Base-by-base conservation (phyloP, 2,888 invertebrate genomes). In the Hydrotaea cyrtoneurina region DNA sequence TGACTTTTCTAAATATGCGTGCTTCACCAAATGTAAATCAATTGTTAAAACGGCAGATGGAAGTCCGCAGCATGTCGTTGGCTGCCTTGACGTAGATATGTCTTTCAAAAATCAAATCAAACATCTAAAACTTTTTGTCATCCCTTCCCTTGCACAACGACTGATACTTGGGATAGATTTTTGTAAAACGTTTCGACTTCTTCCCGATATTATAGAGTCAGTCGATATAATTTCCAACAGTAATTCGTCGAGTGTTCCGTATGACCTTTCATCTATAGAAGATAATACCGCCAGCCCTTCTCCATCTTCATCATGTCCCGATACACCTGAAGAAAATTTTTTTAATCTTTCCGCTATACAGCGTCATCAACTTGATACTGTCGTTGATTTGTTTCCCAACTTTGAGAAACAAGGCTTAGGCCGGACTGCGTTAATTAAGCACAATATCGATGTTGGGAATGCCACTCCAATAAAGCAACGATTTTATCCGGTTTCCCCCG, bases 401-500 rank as follows among this genome's bases (percentile, higher is more conserved):
- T 36, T 36, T 8, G 36, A 36, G 36, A 36, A 36, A 36, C 36
- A 36, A 36, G 36, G 36, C 3, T 36, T 36, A 36, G 36, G 36
- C 8, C 36, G 36, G 8, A 36, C 36, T 36, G 8, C 4, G 3
- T 8, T 36, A 36, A 36, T 36, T 8, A 36, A 36, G 3, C n/a
- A 23, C 19, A 39, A 7, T 36, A 53, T 19, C 15, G 26, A 57
- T 53, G 17, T 17, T 3, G 31, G 1, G 19, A 26, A 13, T 23
- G 23, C 26, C 36, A 19, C n/a, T 23, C 31, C 36, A 3, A 36
- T 36, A 3, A 36, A 36, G 36, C 36, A 36, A 8, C 3, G 36
- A 36, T 36, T 36, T 8, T 73, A 39, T 31, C 73, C 57, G 3
- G 73, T 57, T 1, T 55, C 73, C 11, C 57, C 73, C 2, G 73